Conservation (phyloP, 2,888 invertebrate species). For the Anoncus sp. region DNA sequence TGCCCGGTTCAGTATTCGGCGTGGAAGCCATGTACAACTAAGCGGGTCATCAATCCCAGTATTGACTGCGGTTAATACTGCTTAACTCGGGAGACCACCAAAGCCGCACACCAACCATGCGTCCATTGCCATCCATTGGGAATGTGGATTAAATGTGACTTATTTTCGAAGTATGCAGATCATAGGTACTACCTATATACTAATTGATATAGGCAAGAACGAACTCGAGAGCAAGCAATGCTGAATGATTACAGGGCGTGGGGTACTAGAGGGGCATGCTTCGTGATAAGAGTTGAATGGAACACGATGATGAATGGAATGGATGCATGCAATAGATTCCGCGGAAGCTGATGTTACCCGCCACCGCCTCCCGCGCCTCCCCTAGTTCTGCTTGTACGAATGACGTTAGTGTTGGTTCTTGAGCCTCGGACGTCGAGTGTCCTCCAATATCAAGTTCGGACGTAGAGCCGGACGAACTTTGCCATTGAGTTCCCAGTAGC, state of each 20-base stretch:
- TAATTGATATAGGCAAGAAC: background rate
- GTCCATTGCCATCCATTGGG: background rate
- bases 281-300: slow-evolving; percentile 23
- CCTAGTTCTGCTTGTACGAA: slow-evolving; percentile 13
- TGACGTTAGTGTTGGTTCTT: slow-evolving; percentile 18
- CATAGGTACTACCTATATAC: background rate
- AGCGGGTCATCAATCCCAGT: too few species aligned
- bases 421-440: slow-evolving; percentile 54
- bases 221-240: background rate
- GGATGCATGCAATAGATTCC: slow-evolving; percentile 29
- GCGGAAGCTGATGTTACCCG: background rate
- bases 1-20: too few species aligned
- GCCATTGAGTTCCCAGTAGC: slow-evolving; percentile 50
- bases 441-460: slow-evolving; percentile 61
- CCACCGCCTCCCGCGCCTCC: background rate
- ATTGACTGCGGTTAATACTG: too few species aligned
- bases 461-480: slow-evolving; percentile 51
- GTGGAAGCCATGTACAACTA: too few species aligned
- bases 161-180: background rate
- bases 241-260: slow-evolving; percentile 26
- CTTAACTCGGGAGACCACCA: too few species aligned
- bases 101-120: too few species aligned
- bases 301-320: too few species aligned
- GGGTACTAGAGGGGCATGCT: background rate
- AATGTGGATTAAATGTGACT: background rate